A percentile compares a stretch with the other conserved stretches of the same genome.
Conservation (phyloP, 2,888 invertebrate genomes). For the Priocnemis perturbator region DNA sequence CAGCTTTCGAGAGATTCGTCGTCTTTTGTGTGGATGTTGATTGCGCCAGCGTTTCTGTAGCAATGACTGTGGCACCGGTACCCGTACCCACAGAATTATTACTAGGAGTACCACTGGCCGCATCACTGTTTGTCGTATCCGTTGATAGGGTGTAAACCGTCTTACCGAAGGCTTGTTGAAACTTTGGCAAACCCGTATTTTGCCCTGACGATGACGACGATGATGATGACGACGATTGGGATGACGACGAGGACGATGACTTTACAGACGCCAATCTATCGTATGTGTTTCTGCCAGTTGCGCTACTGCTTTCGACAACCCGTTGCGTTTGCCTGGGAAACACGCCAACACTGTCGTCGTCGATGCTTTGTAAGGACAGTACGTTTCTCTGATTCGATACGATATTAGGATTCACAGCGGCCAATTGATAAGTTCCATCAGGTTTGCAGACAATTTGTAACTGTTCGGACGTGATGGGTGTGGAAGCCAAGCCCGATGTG, state of each 20-base stretch:
- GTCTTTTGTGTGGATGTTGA: slow-evolving; percentile 58
- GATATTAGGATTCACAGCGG: slow-evolving; percentile 63
- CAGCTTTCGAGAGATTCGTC: slow-evolving; percentile 71
- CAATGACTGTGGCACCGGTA: slow-evolving; percentile 28
- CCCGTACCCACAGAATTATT: too few relatives aligned
- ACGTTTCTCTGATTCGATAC: slow-evolving; percentile 63
- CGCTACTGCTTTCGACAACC: slow-evolving; percentile 31
- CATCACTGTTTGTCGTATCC: slow-evolving; percentile 54
- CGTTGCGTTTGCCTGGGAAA: slow-evolving; percentile 65
- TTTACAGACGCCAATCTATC: slow-evolving; percentile 53
- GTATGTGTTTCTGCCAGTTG: slow-evolving; percentile 58
- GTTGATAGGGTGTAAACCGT: slow-evolving; percentile 77
- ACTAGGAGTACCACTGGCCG: not conserved
- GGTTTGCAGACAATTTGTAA: slow-evolving; percentile 70
- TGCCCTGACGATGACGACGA: slow-evolving; percentile 42
- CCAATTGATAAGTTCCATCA: slow-evolving; percentile 70
- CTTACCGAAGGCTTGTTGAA: slow-evolving; percentile 88
- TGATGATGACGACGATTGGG: too few relatives aligned
- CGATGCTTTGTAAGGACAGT: slow-evolving; percentile 65
- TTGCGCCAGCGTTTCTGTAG: slow-evolving; percentile 52
- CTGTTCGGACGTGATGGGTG: slow-evolving; percentile 64
- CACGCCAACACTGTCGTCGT: slow-evolving; percentile 56
- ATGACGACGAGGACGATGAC: not conserved
- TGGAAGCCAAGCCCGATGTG: slow-evolving; percentile 29
- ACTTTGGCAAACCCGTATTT: slow-evolving; percentile 81